These are phyloP conservation scores for Drosophila ercepeae DNA, from an alignment of 1,140 invertebrate genomes.

Conservation along the genomic window DNA sequence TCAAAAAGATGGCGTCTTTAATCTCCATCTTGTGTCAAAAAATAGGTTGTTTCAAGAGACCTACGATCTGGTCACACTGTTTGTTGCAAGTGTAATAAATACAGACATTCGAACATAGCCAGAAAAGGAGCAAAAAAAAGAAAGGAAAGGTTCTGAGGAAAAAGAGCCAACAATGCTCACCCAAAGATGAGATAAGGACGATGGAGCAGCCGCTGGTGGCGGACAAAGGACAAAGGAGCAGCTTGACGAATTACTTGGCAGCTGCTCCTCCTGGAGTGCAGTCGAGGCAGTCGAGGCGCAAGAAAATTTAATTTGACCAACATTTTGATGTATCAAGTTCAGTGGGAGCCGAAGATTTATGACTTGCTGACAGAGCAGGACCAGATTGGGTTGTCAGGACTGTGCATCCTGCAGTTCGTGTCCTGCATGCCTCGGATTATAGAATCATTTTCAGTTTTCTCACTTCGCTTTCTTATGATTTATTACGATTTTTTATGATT, in stretches of 20 bases:
- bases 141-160: background rate
- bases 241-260: conserved; percentile 77
- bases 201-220: conserved; percentile 12
- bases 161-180: conserved; percentile 20
- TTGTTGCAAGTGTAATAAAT: background rate
- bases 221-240: conserved; percentile 61
- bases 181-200: conserved; percentile 27
- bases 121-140: conserved; percentile 2
- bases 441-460: conserved; percentile 23
- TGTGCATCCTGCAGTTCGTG: conserved; percentile 3
- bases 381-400: conserved; percentile 13
- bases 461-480: background rate
- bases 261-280: conserved; percentile 30
- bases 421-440: conserved; percentile 17
- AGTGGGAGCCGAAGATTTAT: conserved; percentile 47
- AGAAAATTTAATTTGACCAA: conserved; percentile 75
- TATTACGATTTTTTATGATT: background rate
- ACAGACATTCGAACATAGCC: conserved; percentile 13
- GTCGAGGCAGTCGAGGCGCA: conserved; percentile 11
- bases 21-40: no score
- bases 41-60: no score
- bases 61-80: no score
- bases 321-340: conserved; percentile 58
- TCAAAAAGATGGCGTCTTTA: no score
- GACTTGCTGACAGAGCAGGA: conserved; percentile 41